phyloP scores from a whole-genome alignment of 2,888 invertebrate genomes.

The Andrena bucephala region DNA sequence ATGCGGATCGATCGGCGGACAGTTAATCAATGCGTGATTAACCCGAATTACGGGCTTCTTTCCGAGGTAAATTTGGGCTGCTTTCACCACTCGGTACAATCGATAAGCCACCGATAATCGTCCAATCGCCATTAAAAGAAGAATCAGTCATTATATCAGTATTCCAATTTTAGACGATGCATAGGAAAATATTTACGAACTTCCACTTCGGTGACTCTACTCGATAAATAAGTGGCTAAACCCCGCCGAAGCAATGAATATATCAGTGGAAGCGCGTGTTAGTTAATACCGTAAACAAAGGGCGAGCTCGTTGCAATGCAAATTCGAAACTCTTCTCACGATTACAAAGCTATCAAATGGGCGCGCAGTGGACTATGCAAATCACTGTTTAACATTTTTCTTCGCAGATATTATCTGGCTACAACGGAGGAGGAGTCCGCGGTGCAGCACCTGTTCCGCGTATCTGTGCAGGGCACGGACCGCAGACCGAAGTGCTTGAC shows the following conservation, averaged over 20 bases:
- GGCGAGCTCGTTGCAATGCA: constrained; percentile 39
- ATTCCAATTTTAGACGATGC: no score
- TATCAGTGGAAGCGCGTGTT: background rate
- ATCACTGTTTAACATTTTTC: constrained; percentile 30
- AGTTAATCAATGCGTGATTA: constrained; percentile 52
- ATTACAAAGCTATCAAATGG: constrained; percentile 54
- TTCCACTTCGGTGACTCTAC: background rate
- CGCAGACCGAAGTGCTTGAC: constrained; percentile 89
- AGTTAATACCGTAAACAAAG: constrained; percentile 38
- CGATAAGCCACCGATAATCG: constrained; percentile 3
- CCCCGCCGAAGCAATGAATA: background rate
- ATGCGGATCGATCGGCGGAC: constrained; percentile 42
- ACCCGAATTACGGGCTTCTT: constrained; percentile 36
- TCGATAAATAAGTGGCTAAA: background rate
- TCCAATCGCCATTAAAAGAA: no score
- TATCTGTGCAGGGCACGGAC: constrained; percentile 86
- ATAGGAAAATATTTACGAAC: no score
- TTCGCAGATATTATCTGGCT: constrained; percentile 93
- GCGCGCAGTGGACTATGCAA: constrained; percentile 23
- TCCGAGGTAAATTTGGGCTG: background rate
- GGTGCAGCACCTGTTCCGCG: constrained; percentile 92
- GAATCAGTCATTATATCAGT: no score
- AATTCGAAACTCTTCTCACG: constrained; percentile 42
- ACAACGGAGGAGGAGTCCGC: constrained; percentile 91
- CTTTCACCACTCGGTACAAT: background rate